Percentiles rank a stretch among this genome's conserved stretches.
Evolutionary conservation across 64 coral and sea anemone genomes (phyloP).

Genomic region (Stichodactyla mertensii): DNA sequence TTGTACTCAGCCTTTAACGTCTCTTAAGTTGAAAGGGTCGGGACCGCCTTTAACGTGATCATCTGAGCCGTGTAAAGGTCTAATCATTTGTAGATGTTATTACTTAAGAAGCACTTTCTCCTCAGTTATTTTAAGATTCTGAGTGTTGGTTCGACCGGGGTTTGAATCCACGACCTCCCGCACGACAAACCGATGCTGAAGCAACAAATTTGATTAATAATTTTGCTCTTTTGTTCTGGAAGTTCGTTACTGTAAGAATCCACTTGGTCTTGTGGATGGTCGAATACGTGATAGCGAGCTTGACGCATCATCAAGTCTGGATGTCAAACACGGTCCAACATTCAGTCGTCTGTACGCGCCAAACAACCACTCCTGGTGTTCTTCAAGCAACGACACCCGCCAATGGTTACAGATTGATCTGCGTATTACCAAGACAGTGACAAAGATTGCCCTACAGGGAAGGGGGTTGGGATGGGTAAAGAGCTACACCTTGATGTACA

Average conservation of each 20-base stretch:
- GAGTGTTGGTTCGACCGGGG: too few species aligned
- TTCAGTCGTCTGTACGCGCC: background rate
- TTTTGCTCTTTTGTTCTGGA: background rate
- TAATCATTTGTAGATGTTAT: too few species aligned
- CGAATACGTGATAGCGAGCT: background rate
- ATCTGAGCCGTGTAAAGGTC: too few species aligned
- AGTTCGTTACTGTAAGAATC: background rate
- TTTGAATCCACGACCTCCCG: too few species aligned
- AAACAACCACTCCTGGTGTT: background rate
- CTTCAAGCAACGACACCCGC: background rate
- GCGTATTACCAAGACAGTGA: constrained; percentile 20
- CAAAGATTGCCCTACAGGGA: constrained; percentile 19
- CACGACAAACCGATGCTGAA: too few species aligned
- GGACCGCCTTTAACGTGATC: too few species aligned
- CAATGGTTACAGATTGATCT: constrained; percentile 19
- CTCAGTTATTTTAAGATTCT: too few species aligned
- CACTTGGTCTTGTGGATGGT: background rate
- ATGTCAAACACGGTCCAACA: background rate
- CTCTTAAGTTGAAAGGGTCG: too few species aligned
- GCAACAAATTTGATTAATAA: background rate
- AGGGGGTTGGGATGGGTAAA: background rate
- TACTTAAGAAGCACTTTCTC: too few species aligned
- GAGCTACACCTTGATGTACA: background rate
- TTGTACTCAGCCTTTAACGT: too few species aligned
- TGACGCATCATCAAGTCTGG: background rate